Conservation (phyloP, 2,888 invertebrate species). For the Cheilosia vernalis region DNA sequence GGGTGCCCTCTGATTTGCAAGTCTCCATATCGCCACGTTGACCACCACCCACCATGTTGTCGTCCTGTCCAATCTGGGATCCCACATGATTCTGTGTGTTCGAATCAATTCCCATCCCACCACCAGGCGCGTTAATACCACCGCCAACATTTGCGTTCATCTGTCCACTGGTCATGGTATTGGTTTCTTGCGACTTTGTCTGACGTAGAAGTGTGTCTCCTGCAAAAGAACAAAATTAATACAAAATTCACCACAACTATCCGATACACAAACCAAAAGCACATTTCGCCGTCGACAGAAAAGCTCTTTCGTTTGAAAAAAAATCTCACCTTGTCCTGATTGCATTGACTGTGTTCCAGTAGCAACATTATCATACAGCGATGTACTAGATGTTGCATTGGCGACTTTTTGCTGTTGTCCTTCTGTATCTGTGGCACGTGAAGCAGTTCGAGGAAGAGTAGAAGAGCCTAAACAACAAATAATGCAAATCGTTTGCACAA, state of each 20-base stretch:
- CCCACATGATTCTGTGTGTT: conserved; percentile 89
- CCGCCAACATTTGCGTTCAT: conserved; percentile 75
- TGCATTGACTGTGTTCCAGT: conserved; percentile 78
- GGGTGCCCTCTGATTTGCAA: conserved; percentile 91
- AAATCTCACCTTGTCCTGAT: conserved; percentile 81
- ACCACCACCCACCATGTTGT: conserved; percentile 83
- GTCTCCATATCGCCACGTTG: conserved; percentile 85
- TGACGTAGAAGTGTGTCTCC: conserved; percentile 85
- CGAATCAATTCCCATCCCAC: conserved; percentile 83
- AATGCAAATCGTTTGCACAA: conserved; percentile 12
- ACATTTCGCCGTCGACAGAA: neutral
- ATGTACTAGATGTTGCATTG: conserved; percentile 94
- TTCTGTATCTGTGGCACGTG: conserved; percentile 88
- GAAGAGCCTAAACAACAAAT: conserved; percentile 87
- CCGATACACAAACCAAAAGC: conserved; percentile 56
- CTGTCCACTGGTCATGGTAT: conserved; percentile 86
- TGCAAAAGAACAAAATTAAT: conserved; percentile 29
- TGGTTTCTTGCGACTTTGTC: conserved; percentile 89
- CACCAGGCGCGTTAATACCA: conserved; percentile 78
- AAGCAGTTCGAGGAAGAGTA: conserved; percentile 91
- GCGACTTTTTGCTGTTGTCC: conserved; percentile 88
- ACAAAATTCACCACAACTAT: conserved; percentile 43
- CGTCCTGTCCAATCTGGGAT: conserved; percentile 84
- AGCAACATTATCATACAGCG: conserved; percentile 93
- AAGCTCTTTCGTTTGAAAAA: conserved; percentile 20